Percentiles rank a stretch among this genome's conserved stretches.
Evolutionary conservation across 1,140 invertebrate species (phyloP).

Genomic region (Lerema accius): DNA sequence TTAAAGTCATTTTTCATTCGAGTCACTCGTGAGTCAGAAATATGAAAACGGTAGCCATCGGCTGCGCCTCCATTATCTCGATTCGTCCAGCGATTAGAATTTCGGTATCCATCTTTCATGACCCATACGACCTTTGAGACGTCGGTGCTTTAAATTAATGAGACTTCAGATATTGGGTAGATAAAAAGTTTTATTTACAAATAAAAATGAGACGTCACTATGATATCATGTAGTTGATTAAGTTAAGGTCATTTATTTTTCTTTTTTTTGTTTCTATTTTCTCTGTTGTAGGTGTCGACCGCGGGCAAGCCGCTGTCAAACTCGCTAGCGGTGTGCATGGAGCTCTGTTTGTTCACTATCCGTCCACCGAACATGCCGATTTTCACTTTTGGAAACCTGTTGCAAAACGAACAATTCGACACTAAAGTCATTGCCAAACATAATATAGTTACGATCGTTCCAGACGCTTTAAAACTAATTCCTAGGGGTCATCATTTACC

Average conservation of each 20-base stretch:
- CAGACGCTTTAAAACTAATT: no score
- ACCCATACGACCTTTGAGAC: constrained; percentile 15
- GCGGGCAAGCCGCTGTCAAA: constrained; percentile 78
- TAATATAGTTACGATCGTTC: neutral
- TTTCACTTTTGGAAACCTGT: constrained; percentile 72
- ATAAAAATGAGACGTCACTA: constrained; percentile 11
- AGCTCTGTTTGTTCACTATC: constrained; percentile 72
- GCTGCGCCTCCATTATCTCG: constrained; percentile 71
- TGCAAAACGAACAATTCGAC: constrained; percentile 29
- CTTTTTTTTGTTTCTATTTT: constrained; percentile 54
- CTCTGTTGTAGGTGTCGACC: constrained; percentile 61
- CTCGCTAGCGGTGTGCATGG: constrained; percentile 78
- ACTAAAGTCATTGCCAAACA: no score
- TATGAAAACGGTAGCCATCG: constrained; percentile 79
- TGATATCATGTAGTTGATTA: constrained; percentile 23
- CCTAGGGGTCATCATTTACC: no score
- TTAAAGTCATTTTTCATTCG: constrained; percentile 83
- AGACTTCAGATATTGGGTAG: constrained; percentile 11
- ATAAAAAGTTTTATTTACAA: constrained; percentile 34
- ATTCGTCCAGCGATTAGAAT: constrained; percentile 66
- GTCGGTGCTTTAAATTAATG: constrained; percentile 28
- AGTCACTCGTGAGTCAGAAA: constrained; percentile 78
- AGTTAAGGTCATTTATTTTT: constrained; percentile 37
- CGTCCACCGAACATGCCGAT: constrained; percentile 54
- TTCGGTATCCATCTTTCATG: constrained; percentile 69